phyloP scores from a whole-genome alignment of 1,140 invertebrate species.

The Protaetia brevitarsis region DNA sequence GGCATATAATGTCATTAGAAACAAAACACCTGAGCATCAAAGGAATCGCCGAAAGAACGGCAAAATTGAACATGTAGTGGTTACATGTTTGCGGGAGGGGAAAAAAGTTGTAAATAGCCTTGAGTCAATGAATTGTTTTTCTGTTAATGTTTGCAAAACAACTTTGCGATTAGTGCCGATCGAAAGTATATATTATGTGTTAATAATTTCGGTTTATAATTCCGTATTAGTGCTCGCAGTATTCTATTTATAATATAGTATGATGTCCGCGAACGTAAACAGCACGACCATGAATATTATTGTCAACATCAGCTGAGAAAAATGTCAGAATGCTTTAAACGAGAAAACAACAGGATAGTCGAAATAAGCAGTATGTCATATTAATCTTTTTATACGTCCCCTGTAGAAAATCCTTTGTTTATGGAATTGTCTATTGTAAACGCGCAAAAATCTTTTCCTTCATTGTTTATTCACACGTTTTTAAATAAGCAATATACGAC shows the following conservation, averaged over 20 bases:
- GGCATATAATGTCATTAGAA: not conserved
- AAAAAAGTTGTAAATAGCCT: conserved; percentile 14
- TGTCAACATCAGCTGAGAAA: conserved; percentile 23
- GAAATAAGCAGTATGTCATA: conserved; percentile 14
- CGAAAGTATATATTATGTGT: conserved; percentile 11
- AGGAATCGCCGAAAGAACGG: not conserved
- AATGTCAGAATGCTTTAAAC: not conserved
- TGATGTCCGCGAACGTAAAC: conserved; percentile 5
- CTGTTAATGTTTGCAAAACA: conserved; percentile 13
- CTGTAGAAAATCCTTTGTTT: conserved; percentile 3
- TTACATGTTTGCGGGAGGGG: not conserved
- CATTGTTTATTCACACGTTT: not conserved
- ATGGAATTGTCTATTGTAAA: not conserved
- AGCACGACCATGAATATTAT: not conserved
- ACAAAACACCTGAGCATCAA: not conserved
- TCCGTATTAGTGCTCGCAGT: conserved; percentile 5
- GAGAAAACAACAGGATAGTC: conserved; percentile 7
- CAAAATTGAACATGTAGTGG: not conserved
- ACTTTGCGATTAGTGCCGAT: conserved; percentile 7
- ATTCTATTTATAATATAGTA: not conserved
- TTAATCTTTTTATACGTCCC: not conserved
- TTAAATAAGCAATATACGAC: not conserved
- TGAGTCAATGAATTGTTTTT: conserved; percentile 13
- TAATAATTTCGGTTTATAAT: not conserved
- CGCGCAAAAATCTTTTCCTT: not conserved